These are phyloP conservation scores for Drosophila tropicalis DNA, from an alignment of 1,140 invertebrate genomes.

Conservation along the genomic window DNA sequence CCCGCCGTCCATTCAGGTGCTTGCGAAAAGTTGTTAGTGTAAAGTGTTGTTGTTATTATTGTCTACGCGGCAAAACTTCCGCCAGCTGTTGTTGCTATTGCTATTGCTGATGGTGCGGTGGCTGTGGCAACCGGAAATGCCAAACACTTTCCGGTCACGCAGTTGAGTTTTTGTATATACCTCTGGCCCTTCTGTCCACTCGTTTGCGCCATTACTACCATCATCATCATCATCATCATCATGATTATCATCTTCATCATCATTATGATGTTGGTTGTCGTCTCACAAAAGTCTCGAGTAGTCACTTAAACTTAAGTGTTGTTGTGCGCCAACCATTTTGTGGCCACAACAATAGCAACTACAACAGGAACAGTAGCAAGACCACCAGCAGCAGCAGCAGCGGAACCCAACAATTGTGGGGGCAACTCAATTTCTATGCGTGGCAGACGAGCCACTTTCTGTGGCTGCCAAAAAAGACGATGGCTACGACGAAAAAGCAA, in stretches of 20 bases:
- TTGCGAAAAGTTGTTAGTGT: conserved; percentile 25
- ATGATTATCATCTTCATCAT: neutral
- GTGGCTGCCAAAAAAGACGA: conserved; percentile 26
- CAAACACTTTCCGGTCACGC: conserved; percentile 80
- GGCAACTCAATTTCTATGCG: conserved; percentile 75
- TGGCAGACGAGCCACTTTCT: conserved; percentile 52
- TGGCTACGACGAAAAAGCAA: neutral
- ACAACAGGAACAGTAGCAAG: conserved; percentile 8
- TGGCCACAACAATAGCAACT: conserved; percentile 58
- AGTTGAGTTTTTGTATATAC: conserved; percentile 42
- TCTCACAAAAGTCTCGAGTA: conserved; percentile 63
- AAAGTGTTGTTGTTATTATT: conserved; percentile 34
- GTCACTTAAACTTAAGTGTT: conserved; percentile 78
- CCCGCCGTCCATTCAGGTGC: conserved; percentile 31
- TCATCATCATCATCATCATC: neutral
- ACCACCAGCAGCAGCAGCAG: conserved; percentile 32
- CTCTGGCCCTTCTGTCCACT: conserved; percentile 13
- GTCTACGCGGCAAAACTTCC: conserved; percentile 67
- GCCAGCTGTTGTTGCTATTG: conserved; percentile 23
- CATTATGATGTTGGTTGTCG: conserved; percentile 13
- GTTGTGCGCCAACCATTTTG: conserved; percentile 76
- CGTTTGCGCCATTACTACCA: neutral
- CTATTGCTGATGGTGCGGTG: conserved; percentile 25
- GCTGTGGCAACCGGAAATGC: conserved; percentile 68
- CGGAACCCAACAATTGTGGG: conserved; percentile 35